phyloP scores from a whole-genome alignment of 35 echinoderm and acorn worm genomes.

The Apostichopus californicus region DNA sequence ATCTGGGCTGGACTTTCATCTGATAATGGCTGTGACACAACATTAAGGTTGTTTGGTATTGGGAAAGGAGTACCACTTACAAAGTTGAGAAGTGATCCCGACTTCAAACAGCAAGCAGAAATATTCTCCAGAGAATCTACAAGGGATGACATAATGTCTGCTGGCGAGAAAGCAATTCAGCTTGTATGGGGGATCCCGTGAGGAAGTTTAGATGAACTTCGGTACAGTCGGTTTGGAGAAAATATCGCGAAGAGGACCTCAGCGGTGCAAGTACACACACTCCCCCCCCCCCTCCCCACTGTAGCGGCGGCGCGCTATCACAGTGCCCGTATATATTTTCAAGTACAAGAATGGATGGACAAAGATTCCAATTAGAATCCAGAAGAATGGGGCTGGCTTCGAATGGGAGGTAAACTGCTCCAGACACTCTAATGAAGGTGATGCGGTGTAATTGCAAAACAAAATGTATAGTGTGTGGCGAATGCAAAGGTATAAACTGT shows the following conservation, averaged over 20 bases:
- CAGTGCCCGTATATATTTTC: constrained; percentile 33
- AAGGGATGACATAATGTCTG: too few species aligned
- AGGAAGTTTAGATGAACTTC: not conserved
- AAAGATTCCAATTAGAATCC: constrained; percentile 12
- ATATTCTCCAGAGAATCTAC: too few species aligned
- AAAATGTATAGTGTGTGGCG: constrained; percentile 54
- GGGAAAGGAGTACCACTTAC: constrained; percentile 36
- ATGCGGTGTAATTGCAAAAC: constrained; percentile 58
- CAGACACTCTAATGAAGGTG: constrained; percentile 15
- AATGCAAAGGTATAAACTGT: constrained; percentile 42
- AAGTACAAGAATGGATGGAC: constrained; percentile 55
- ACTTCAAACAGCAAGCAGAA: too few species aligned
- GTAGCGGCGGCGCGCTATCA: constrained; percentile 16
- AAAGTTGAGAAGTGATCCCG: not conserved
- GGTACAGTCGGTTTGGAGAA: constrained; percentile 26
- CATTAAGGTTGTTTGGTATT: constrained; percentile 30
- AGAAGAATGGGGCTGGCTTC: constrained; percentile 20
- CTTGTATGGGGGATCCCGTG: not conserved
- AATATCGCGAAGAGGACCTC: not conserved
- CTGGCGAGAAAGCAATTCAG: not conserved
- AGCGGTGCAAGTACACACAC: not conserved
- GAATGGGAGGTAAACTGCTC: constrained; percentile 25
- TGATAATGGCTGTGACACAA: constrained; percentile 51
- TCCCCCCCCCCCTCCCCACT: too few species aligned
- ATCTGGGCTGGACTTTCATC: too few species aligned